phyloP scores from a whole-genome alignment of 2,797 vertebrate genomes.

The Pelobates cultripes region DNA sequence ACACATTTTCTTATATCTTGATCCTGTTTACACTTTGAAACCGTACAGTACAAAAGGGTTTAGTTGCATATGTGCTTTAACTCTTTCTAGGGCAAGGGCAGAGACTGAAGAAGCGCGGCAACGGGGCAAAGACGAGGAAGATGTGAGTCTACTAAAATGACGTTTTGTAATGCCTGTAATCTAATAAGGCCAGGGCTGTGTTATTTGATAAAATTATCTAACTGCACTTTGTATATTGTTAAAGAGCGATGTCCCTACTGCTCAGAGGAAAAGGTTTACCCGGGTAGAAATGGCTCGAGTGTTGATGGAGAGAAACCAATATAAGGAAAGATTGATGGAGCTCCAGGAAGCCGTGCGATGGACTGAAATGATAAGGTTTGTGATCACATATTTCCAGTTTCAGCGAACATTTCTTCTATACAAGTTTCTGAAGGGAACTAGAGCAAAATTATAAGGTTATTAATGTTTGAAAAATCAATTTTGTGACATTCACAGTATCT shows the following conservation, averaged over 20 bases:
- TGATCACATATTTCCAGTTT: too few relatives aligned
- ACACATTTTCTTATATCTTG: too few relatives aligned
- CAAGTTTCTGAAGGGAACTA: too few relatives aligned
- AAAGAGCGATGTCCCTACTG: slow-evolving; percentile 87
- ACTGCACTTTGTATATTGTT: background rate
- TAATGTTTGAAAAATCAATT: too few relatives aligned
- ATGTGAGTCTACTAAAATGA: slow-evolving; percentile 75
- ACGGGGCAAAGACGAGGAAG: slow-evolving; percentile 92
- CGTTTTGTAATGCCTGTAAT: background rate
- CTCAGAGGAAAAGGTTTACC: slow-evolving; percentile 87
- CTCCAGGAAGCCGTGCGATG: slow-evolving; percentile 89
- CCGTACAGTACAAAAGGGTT: too few relatives aligned
- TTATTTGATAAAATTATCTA: background rate
- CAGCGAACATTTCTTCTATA: too few relatives aligned
- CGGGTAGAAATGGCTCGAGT: slow-evolving; percentile 90
- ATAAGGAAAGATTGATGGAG: slow-evolving; percentile 90
- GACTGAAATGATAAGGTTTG: slow-evolving; percentile 90
- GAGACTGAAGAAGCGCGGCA: slow-evolving; percentile 85
- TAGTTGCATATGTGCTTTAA: background rate
- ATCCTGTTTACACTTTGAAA: too few relatives aligned
- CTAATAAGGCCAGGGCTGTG: background rate
- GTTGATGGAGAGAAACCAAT: slow-evolving; percentile 90
- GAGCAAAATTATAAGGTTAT: too few relatives aligned
- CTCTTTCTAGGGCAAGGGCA: slow-evolving; percentile 78
- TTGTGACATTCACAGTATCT: too few relatives aligned